Base-by-base conservation (phyloP, 1,140 invertebrate species). In the Philopotamus ludificatus region DNA sequence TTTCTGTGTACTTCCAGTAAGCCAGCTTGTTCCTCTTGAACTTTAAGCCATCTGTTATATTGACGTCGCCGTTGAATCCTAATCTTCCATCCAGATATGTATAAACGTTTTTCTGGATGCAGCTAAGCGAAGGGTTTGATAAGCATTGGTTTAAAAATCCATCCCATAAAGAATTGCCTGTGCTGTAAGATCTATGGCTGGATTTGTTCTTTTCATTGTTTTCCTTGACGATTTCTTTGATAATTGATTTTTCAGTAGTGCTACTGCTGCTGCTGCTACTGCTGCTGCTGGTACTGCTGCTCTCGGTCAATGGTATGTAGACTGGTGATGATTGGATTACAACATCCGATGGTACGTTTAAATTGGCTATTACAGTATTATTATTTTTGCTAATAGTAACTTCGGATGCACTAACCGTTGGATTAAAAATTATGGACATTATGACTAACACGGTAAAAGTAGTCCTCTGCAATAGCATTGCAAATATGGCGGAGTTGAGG, bases 101-200 rank as follows among this genome's bases (percentile, higher is more conserved):
- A 70, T 87, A 88, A 3, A 90, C 85, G 70, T 88, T 90, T 66
- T 87, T 90, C 71, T 90, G 87, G 22, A 92, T 86, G 71, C 90
- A 92, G 41, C 83, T 84, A 70, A 89, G 82, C 41, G 85, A 83
- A 18, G 87, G 84, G 61, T 81, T 79, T 18, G 79, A 76, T 18
- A 82, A 82, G 68, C 90, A 92, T 68, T 90, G 85, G 50, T 83
- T 85, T 34, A 90, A 79, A 20, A 91, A 79, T 15, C 84, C 84
- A 59, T 84, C 84, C 89, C 89, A 91, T 21, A 91, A 78, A 54
- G 82, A 79, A 65, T 89, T 90, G 45, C 83, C 86, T 61, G 81
- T 86, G 21, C 78, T 76, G 63, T 84, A 83, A 3, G 78, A 79
- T 18, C 77, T 75, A 70, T 81, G 80, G 60, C 73, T 63, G 44